Evolutionary conservation across 2,113 vertebrate genomes (phyloP).

Genomic region (Ctenomys sociabilis): DNA sequence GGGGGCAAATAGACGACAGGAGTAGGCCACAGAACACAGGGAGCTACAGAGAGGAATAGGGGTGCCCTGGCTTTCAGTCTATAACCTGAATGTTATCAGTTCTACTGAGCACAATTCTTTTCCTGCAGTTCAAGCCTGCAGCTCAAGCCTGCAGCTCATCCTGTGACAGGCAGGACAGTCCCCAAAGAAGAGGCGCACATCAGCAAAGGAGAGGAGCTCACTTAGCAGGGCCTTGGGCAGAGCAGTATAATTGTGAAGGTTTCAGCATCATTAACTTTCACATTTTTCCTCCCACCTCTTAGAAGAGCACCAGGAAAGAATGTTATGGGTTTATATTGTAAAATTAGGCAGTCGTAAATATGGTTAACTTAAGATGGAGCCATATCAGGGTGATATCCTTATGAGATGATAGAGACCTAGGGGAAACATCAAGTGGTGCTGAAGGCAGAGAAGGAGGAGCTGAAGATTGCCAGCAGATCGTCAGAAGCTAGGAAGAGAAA

Average conservation of each 20-base stretch:
- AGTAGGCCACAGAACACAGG: rapidly evolving
- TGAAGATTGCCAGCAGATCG: neutral
- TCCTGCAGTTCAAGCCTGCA: neutral
- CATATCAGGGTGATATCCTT: neutral
- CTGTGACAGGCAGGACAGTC: neutral
- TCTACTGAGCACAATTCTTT: neutral
- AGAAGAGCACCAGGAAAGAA: neutral
- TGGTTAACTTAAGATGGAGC: neutral
- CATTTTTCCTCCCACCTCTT: neutral
- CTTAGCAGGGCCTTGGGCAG: rapidly evolving
- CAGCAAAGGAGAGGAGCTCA: neutral
- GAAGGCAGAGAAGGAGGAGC: neutral
- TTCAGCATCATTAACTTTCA: neutral
- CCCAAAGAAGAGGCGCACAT: rapidly evolving
- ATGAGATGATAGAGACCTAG: neutral
- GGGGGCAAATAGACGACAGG: neutral
- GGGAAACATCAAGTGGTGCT: neutral
- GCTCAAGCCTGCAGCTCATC: slow-evolving; percentile 9
- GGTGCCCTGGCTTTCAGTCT: neutral
- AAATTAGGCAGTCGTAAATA: neutral
- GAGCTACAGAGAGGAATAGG: neutral
- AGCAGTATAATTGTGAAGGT: neutral
- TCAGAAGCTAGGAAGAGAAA: no score
- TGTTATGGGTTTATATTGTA: neutral
- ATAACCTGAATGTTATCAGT: neutral